Evolutionary conservation across 2,113 vertebrate species (phyloP), one percentile per base, ranked within the genome.

Genomic region (Amblyornis subalaris): DNA sequence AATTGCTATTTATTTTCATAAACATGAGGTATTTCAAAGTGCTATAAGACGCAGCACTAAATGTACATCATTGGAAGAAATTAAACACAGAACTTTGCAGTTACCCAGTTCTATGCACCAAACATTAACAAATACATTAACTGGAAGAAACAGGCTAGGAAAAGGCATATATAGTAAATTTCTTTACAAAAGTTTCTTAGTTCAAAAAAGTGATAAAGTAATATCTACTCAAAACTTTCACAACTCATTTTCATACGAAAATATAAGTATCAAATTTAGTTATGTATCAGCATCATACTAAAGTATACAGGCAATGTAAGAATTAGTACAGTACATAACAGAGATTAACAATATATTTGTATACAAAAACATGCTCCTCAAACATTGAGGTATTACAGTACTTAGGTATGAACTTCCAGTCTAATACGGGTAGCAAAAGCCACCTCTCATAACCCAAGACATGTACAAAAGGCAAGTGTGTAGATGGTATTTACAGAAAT

Each of bases 1-100:
- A 98, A 98, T 97, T 98, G 98, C 99, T 99, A 99, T 99, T 99
- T 99, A 99, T 99, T 99, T 99, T 98, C 98, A 98, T 99, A 99
- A 99, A 99, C 98, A 99, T 99, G 99, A 99, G 99, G 99, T 99
- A 99, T 99, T 99, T 99, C 99, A 99, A 99, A 99, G 99, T 99
- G 99, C 99, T 99, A 99, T 98, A 98, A 99, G 99, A 99, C 98
- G 98, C 99, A 99, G 99, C 99, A 99, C 99, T 99, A 99, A 99
- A 99, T 99, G 98, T 99, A 99, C 99, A 99, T 98, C 84, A 96
- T 97, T 98, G 97, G 97, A 98, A 98, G 97, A 98, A 98, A 98
- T 98, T 97, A 97, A 98, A 99, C 98, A 98, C 98, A 98, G 98
- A 98, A 98, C 98, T 98, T 98, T 98, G 98, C 98, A 97, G 98